Base-by-base conservation (phyloP, 2,797 vertebrate species). In the Chrysocyon brachyurus region DNA sequence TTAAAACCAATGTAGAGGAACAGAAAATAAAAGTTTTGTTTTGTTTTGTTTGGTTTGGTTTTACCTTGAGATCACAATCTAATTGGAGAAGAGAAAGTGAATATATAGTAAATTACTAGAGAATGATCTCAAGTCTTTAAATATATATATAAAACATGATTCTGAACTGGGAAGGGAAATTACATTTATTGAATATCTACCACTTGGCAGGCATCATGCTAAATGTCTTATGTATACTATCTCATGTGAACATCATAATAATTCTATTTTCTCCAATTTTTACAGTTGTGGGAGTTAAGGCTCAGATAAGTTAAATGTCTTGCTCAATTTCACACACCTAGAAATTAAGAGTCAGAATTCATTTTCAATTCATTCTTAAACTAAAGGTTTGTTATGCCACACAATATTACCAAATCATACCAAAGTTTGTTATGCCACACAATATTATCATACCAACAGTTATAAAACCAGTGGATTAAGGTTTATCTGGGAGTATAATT, bases 281-380 rank as follows among this genome's bases (percentile, higher is more conserved):
- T 90, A 81, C 7, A 15, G 21, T 24, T 68, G 36, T 66, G 6
- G 59, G 89, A 81, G 12, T 46, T 86, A 75, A 96, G 22, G 5
- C 40, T 89, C 28, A 92, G 19, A 85, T 14, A 82, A 70, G 28
- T 83, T 81, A 75, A 92, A 52, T 85, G 28, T 64, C 64, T 61
- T 89, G 14, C 40, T 75, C 28, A 94, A 5, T 64, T 94, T 79
- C n/a, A 91, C 70, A 78, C 17, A 90, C 52, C 46, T 93, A 64
- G 61, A 54, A 77, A 93, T 46, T 84, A 31, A 36, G 33, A 82
- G 4, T 75, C 26, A 79, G n/a, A n/a, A 91, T 88, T 87, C 5
- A 49, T 49, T 73, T 79, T 59, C 8, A 78, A 24, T 70, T 96
- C 7, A 40, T 72, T 73, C 26, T 84, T 83, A 88, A 66, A 54